These are phyloP conservation scores for Drosophila varians DNA, from an alignment of 1,140 invertebrate genomes.

Conservation along the genomic window DNA sequence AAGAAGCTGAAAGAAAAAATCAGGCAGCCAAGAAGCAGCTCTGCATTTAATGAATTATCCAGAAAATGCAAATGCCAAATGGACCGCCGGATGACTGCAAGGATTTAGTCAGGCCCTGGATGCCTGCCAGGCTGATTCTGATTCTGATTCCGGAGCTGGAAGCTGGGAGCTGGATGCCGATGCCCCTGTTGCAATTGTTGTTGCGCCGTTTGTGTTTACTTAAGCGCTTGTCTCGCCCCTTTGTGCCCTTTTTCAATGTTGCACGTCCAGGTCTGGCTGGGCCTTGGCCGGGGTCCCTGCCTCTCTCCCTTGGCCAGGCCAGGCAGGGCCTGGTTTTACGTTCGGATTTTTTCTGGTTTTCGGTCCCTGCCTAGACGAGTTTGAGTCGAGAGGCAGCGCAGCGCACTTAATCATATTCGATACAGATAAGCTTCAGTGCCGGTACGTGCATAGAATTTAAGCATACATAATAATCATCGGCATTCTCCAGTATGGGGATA, in stretches of 20 bases:
- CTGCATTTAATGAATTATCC: constrained; percentile 59
- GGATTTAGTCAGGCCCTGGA: background rate
- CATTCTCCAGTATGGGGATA: constrained; percentile 31
- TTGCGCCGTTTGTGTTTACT: constrained; percentile 58
- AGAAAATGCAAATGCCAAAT: constrained; percentile 73
- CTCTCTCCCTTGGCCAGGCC: background rate
- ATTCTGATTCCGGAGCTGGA: constrained; percentile 26
- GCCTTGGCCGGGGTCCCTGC: constrained; percentile 1
- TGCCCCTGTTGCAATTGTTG: constrained; percentile 24
- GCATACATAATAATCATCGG: constrained; percentile 80
- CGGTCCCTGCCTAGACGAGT: constrained; percentile 20
- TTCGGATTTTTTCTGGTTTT: constrained; percentile 21
- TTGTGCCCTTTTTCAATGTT: constrained; percentile 75
- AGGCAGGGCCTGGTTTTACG: constrained; percentile 5
- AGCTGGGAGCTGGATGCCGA: constrained; percentile 5
- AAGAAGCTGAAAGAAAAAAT: constrained; percentile 33
- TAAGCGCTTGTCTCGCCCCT: constrained; percentile 61
- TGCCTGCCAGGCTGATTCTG: constrained; percentile 1
- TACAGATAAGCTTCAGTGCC: constrained; percentile 81
- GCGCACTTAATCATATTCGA: constrained; percentile 82
- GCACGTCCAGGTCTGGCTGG: constrained; percentile 52
- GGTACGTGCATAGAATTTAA: constrained; percentile 79
- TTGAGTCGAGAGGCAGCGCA: constrained; percentile 54
- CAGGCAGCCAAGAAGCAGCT: constrained; percentile 33
- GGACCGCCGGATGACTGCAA: constrained; percentile 62